Percentiles rank a stretch among this genome's conserved stretches.
Conservation (phyloP, 2,888 invertebrate genomes). For the Diogma glabrata region DNA sequence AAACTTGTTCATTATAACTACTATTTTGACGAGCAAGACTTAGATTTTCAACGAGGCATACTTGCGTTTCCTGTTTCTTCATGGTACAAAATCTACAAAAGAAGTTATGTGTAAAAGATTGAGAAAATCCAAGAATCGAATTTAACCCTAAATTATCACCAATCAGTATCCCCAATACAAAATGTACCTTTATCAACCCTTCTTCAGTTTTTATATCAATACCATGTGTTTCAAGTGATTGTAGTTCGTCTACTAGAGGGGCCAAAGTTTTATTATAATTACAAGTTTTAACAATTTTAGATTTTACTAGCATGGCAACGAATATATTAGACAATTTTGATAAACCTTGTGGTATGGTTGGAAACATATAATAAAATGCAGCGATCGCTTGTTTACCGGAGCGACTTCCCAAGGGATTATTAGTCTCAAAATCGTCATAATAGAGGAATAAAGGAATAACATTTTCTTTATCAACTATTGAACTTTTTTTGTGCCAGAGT, state of each 20-base stretch:
- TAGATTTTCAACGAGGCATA: conserved; percentile 5
- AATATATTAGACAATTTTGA: conserved; percentile 1
- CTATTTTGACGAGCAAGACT: conserved; percentile 8
- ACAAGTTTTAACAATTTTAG: not conserved
- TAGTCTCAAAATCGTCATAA: not conserved
- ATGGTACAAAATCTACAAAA: conserved; percentile 18
- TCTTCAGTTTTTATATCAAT: not conserved
- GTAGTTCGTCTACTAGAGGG: conserved; percentile 7
- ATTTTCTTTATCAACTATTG: not conserved
- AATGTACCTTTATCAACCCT: conserved; percentile 11
- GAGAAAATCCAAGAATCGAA: conserved; percentile 15
- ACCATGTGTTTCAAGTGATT: conserved; percentile 9
- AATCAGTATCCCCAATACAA: conserved; percentile 14
- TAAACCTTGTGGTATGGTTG: not conserved
- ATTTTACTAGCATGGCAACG: not conserved
- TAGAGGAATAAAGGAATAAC: not conserved
- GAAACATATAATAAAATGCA: not conserved
- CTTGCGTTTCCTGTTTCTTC: conserved; percentile 13
- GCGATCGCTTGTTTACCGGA: not conserved
- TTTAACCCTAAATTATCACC: too few relatives aligned
- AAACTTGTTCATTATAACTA: conserved; percentile 17
- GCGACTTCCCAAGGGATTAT: not conserved
- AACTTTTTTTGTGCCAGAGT: not conserved
- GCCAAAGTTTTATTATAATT: not conserved
- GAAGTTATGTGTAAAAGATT: conserved; percentile 16